These are phyloP conservation scores for Heliconius hortense DNA, from an alignment of 2,888 invertebrate genomes.

Conservation along the genomic window DNA sequence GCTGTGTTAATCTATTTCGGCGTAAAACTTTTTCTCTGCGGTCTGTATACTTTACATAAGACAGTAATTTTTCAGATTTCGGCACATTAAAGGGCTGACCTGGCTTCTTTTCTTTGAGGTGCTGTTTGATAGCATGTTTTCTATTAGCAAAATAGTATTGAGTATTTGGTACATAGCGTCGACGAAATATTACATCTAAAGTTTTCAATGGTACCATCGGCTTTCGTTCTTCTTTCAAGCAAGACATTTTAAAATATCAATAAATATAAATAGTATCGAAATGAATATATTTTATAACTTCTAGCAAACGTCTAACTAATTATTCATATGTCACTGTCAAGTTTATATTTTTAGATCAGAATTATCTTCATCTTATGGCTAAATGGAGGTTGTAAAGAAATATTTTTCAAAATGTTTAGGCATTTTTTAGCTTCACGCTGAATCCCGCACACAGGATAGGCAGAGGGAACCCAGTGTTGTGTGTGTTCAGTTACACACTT, in stretches of 20 bases:
- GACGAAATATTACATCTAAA: conserved; percentile 71
- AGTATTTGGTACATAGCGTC: conserved; percentile 72
- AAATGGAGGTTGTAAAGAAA: neutral
- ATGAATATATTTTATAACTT: conserved; percentile 1
- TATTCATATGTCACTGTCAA: conserved; percentile 32
- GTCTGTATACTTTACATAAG: conserved; percentile 75
- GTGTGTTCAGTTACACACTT: too few species aligned
- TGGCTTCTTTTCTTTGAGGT: conserved; percentile 50
- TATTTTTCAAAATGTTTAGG: neutral
- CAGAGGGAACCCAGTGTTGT: too few species aligned
- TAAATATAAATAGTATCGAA: conserved; percentile 20
- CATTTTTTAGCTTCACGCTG: too few species aligned
- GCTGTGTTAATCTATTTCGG: conserved; percentile 57
- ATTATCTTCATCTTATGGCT: neutral
- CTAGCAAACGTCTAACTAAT: conserved; percentile 15
- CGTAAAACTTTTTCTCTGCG: conserved; percentile 63
- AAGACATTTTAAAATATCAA: conserved; percentile 54
- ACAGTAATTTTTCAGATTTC: conserved; percentile 69
- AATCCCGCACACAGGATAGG: too few species aligned
- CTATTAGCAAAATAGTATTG: conserved; percentile 75
- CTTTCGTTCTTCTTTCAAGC: conserved; percentile 63
- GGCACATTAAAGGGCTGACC: conserved; percentile 65
- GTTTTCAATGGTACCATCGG: conserved; percentile 73
- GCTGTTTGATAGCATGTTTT: conserved; percentile 57
- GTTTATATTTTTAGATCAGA: neutral